phyloP scores from a whole-genome alignment of 2,113 vertebrate species.

The Bothrops jararaca region DNA sequence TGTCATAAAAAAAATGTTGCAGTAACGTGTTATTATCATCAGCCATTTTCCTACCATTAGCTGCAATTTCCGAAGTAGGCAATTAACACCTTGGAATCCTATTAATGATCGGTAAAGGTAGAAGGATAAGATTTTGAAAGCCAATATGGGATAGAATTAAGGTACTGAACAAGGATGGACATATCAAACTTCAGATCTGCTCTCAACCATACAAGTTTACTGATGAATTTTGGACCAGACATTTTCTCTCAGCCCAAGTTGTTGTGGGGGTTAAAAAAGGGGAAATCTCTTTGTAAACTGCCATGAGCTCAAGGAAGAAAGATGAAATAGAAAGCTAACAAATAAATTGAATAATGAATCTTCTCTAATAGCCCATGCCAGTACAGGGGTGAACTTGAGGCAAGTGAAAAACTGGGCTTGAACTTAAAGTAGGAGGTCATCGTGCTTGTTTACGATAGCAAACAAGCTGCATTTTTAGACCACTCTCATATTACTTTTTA shows the following conservation, averaged over 20 bases:
- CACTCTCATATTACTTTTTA: neutral
- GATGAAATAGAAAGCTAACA: neutral
- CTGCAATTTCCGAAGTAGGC: neutral
- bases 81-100: neutral
- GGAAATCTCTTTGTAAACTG: neutral
- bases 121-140: neutral
- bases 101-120: neutral
- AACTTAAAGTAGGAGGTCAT: neutral
- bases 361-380: neutral
- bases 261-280: neutral
- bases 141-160: neutral
- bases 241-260: neutral
- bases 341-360: neutral
- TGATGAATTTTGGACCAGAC: neutral
- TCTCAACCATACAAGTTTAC: neutral
- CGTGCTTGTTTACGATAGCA: neutral
- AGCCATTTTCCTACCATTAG: neutral
- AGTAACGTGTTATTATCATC: neutral
- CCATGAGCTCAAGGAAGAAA: neutral
- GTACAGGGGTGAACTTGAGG: neutral
- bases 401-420: neutral
- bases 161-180: neutral
- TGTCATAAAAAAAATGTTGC: neutral
- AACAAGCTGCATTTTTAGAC: neutral
- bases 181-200: neutral